Percentiles rank a stretch among this genome's conserved stretches.
Evolutionary conservation across 2,113 vertebrate species (phyloP).

Genomic region (Leptobrachium leishanense): DNA sequence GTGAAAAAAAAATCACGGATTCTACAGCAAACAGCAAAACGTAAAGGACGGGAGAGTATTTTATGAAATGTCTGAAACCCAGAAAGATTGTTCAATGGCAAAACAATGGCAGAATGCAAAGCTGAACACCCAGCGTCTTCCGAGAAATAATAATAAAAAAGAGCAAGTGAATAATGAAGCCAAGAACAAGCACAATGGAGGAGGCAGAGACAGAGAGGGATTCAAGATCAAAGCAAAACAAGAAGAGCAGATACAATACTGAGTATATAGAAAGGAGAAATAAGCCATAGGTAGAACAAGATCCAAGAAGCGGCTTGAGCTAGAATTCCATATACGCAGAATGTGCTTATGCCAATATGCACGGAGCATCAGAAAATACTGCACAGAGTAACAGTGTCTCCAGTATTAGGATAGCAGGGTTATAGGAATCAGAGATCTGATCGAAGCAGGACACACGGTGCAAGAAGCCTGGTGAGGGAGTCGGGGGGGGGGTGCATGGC

Average conservation of each 20-base stretch:
- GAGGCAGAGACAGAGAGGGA: background rate
- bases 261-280: background rate
- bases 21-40: too few species aligned
- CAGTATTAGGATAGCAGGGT: background rate
- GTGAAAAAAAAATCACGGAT: too few species aligned
- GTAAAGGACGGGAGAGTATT: too few species aligned
- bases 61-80: too few species aligned
- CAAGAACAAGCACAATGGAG: background rate
- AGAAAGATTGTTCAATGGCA: too few species aligned
- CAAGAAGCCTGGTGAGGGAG: slow-evolving; percentile 11
- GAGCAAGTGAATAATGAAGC: too few species aligned
- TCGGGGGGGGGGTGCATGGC: background rate
- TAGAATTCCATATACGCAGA: background rate
- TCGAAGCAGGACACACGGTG: slow-evolving; percentile 32
- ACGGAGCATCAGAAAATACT: too few species aligned
- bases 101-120: too few species aligned
- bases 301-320: background rate
- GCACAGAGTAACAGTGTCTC: too few species aligned
- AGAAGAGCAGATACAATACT: background rate
- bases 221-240: background rate
- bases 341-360: too few species aligned
- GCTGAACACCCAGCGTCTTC: too few species aligned
- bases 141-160: too few species aligned
- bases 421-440: background rate
- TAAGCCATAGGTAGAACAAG: background rate